Percentiles rank a stretch among this genome's conserved stretches.
Conservation (phyloP, 2,797 vertebrate genomes). For the Merluccius polli region DNA sequence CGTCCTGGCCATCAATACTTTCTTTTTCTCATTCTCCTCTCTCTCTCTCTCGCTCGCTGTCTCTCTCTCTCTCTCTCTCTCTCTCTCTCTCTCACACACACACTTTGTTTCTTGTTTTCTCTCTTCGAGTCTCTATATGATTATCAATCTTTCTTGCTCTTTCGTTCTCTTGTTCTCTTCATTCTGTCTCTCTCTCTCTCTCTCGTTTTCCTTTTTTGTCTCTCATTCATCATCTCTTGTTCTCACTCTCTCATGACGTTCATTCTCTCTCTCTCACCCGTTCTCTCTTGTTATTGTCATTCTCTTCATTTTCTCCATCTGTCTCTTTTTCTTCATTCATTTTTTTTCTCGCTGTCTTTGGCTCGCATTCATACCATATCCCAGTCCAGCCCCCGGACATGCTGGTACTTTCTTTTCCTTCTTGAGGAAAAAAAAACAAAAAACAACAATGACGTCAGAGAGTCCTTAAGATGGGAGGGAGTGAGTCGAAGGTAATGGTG, state of each 20-base stretch:
- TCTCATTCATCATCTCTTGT: not conserved
- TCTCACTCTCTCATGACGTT: not conserved
- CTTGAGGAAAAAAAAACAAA: too few species aligned
- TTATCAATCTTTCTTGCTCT: not conserved
- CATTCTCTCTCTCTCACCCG: not conserved
- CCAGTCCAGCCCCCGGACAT: not conserved
- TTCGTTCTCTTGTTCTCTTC: not conserved
- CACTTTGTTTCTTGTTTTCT: not conserved
- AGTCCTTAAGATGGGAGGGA: not conserved
- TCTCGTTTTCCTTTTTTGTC: not conserved
- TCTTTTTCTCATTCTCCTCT: slow-evolving; percentile 13
- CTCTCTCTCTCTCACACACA: slow-evolving; percentile 5
- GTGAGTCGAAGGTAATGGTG: not conserved
- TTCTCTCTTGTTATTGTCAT: not conserved
- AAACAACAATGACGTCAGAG: not conserved
- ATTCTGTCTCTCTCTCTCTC: too few species aligned
- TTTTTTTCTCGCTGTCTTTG: not conserved
- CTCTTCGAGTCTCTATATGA: too few species aligned
- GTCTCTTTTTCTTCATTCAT: not conserved
- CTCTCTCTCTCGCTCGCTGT: slow-evolving; percentile 6
- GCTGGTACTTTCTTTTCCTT: not conserved
- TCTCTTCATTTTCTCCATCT: not conserved
- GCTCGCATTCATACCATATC: not conserved
- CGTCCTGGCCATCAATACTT: slow-evolving; percentile 53
- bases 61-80: slow-evolving; percentile 5